Base-by-base conservation (phyloP, 2,113 vertebrate species). In the Sclerurus mexicanus region DNA sequence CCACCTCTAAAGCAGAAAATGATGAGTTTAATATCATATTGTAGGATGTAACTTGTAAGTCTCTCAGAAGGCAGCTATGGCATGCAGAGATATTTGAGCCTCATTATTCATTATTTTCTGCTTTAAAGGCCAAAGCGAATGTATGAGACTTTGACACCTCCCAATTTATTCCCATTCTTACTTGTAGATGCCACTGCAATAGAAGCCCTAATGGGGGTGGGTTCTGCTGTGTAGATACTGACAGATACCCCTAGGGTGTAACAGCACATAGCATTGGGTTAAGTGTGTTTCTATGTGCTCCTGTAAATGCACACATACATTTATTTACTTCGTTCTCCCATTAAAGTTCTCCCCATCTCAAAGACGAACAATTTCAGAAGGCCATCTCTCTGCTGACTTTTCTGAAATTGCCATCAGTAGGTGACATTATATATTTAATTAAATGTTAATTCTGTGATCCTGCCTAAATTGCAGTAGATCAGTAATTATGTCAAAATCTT, bases 1-100 rank as follows among this genome's bases (percentile, higher is more conserved):
- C 96, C 89, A 97, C 95, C 94, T 97, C 91, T 95, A 96, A 97
- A 98, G 96, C 94, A 93, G 93, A 98, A 98, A 98, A 98, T 97
- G 94, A 97, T 97, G 96, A 97, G 94, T 98, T 98, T 98, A 97
- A 98, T 98, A 98, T 98, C 95, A 85, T 85, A 92, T 68, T 90
- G 95, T 96, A 92, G 90, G 87, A 92, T 97, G 96, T 94, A 94
- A 95, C 96, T 95, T 96, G 85, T 87, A 92, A 90, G 87, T 88
- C 94, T 95, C 96, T 98, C 96, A 58, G 95, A 97, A 95, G 96
- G 91, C 95, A 97, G 78, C 76, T 95, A 50, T 53, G 79, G 89
- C 87, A 97, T 63, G 95, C 85, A 91, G 94, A 96, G 78, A 92
- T 64, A 73, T 95, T 94, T 81, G 87, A 98, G 82, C 83, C 87